These are phyloP conservation scores for Phymorhynchus buccinoides DNA, from an alignment of 1,140 invertebrate genomes.

Conservation along the genomic window DNA sequence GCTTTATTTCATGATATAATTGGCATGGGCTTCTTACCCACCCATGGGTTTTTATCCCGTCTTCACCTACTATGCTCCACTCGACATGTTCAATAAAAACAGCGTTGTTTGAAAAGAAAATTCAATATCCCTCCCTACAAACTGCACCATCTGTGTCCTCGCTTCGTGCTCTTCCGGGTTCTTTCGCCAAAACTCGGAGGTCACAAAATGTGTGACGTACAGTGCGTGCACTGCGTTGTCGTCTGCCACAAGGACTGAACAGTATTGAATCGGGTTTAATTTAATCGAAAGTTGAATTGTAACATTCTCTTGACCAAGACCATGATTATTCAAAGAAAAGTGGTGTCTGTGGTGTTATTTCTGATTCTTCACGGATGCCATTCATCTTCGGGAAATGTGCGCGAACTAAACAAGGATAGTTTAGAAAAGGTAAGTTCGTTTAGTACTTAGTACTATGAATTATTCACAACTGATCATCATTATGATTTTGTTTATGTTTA, in stretches of 20 bases:
- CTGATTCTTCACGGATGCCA: neutral
- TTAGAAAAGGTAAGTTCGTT: constrained; percentile 5
- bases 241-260: neutral
- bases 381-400: neutral
- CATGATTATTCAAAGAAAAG: neutral
- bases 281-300: neutral
- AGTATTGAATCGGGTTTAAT: too few species aligned
- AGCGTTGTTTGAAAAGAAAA: neutral
- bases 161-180: neutral
- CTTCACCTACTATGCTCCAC: neutral
- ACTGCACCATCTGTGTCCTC: neutral
- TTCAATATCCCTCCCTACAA: neutral
- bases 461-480: too few species aligned
- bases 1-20: too few species aligned
- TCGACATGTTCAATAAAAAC: neutral
- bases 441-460: too few species aligned
- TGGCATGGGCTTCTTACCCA: too few species aligned
- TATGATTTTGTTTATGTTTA: too few species aligned
- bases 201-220: neutral
- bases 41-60: too few species aligned
- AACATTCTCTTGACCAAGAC: neutral
- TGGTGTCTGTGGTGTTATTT: neutral
- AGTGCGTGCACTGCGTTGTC: neutral
- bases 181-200: neutral
- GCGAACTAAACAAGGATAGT: constrained; percentile 22